phyloP scores from a whole-genome alignment of 1,140 invertebrate genomes.

The Orius insidiosus region DNA sequence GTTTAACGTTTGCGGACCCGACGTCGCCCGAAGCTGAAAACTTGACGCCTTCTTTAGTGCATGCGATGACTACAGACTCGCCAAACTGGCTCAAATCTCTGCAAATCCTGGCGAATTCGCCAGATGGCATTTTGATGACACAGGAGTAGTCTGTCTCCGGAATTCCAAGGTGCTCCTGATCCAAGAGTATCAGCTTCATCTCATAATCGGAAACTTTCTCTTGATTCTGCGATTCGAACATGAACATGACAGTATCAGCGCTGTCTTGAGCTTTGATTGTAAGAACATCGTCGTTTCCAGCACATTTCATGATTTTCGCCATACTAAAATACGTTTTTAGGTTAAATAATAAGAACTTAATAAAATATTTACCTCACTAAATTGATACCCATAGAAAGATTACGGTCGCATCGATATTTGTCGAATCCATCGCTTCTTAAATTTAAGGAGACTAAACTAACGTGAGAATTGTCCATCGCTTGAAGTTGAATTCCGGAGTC shows the following conservation, averaged over 20 bases:
- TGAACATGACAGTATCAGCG: constrained; percentile 89
- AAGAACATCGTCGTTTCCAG: constrained; percentile 84
- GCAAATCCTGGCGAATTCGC: constrained; percentile 90
- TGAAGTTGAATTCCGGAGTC: constrained; percentile 90
- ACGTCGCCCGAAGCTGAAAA: constrained; percentile 94
- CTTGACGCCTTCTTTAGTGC: constrained; percentile 88
- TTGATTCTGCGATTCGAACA: constrained; percentile 88
- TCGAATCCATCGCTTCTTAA: constrained; percentile 93
- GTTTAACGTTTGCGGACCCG: constrained; percentile 83
- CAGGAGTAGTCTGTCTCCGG: constrained; percentile 98
- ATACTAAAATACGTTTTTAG: constrained; percentile 58
- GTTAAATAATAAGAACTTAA: neutral
- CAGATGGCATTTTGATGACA: constrained; percentile 88
- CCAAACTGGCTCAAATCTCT: constrained; percentile 94
- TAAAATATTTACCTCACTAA: constrained; percentile 57
- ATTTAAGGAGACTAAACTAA: constrained; percentile 87
- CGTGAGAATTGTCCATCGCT: constrained; percentile 99
- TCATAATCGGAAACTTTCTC: constrained; percentile 95
- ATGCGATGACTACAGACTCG: constrained; percentile 88
- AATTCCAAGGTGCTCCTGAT: constrained; percentile 96
- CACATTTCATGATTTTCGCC: constrained; percentile 94
- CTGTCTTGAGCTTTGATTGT: constrained; percentile 94
- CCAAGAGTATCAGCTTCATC: constrained; percentile 98
- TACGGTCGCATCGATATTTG: constrained; percentile 94
- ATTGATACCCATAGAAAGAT: constrained; percentile 96